Base-by-base conservation (phyloP, 1,140 invertebrate genomes). In the Drosophila pachea region DNA sequence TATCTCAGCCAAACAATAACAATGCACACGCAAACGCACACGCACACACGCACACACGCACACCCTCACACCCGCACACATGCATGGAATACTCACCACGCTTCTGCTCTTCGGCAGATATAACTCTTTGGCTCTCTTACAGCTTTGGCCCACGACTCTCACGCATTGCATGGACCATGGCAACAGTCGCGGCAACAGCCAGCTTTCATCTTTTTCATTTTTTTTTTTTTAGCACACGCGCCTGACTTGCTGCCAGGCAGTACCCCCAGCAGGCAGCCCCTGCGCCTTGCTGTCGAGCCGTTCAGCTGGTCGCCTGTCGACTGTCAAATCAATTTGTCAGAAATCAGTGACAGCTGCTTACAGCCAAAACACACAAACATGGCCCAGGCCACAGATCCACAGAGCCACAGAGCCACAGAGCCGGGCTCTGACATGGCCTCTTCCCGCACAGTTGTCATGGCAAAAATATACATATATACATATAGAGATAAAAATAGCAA, bases 261-360 rank as follows among this genome's bases (percentile, higher is more conserved):
- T 43, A 45, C 42, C 2, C 52, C 49, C 42, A 22, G 22, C 45
- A 11, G 4, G 45, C 38, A n/a, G 11, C 47, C n/a, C n/a, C n/a
- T n/a, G n/a, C n/a, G n/a, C n/a, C n/a, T n/a, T n/a, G n/a, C n/a
- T n/a, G n/a, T n/a, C n/a, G 31, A 38, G 48, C 59, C 62, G 14
- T 60, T 48, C 43, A 48, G 59, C 56, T 75, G 68, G 74, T 79
- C 76, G 76, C 67, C 81, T 84, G 79, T 84, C 81, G 76, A 86
- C 81, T 86, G 81, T 86, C 81, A 86, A 86, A 86, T 86, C 81
- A 86, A 86, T 86, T 86, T 86, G 81, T 86, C 81, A 86, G 76
- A 86, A 86, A 86, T 86, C 81, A 86, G 70, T 86, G 81, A 86
- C 81, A 86, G 81, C 81, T 86, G 81, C 81, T 86, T 86, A 86